Base-by-base conservation (phyloP, 2,888 invertebrate species). In the Pinctada fucata region DNA sequence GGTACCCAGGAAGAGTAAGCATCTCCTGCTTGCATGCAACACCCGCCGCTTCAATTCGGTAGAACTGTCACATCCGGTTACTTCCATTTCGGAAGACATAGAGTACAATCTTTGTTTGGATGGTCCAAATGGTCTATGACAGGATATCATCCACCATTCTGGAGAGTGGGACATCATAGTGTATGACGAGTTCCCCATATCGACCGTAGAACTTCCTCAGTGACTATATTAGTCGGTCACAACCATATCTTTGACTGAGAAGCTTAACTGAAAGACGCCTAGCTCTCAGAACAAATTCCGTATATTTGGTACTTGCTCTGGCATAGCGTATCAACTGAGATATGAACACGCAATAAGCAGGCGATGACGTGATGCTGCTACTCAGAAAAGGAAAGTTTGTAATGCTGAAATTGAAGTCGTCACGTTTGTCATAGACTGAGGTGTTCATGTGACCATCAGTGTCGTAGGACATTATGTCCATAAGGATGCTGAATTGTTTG, bases 371-470 rank as follows among this genome's bases (percentile, higher is more conserved):
- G 58, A 58, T 58, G 58, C 58, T 58, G 58, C 58, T 58, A 58
- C 58, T 58, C 58, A 58, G 58, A 10, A 58, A 58, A 13, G 58
- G 58, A 58, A 58, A 58, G 58, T 10, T 13, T 58, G 58, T 13
- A 58, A 58, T 58, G 58, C 58, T 58, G 58, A 58, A 13, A 58
- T 58, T 58, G 58, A 58, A 58, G 13, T 58, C 58, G 58, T 58
- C 58, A 6, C 13, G 13, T 58, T 58, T 58, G 58, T 58, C 58
- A 58, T 58, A 58, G 13, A 10, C 8, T 58, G 58, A 58, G 58
- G 58, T 58, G 58, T 10, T 58, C 13, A 58, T 6, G 8, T 10
- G 58, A 58, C 13, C 58, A 58, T 58, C 6, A 58, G 13, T 58
- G 58, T 58, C 58, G 58, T 58, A 58, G 13, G 58, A 58, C 13